Evolutionary conservation across 2,113 vertebrate genomes (phyloP).

Genomic region (Capreolus pygargus): DNA sequence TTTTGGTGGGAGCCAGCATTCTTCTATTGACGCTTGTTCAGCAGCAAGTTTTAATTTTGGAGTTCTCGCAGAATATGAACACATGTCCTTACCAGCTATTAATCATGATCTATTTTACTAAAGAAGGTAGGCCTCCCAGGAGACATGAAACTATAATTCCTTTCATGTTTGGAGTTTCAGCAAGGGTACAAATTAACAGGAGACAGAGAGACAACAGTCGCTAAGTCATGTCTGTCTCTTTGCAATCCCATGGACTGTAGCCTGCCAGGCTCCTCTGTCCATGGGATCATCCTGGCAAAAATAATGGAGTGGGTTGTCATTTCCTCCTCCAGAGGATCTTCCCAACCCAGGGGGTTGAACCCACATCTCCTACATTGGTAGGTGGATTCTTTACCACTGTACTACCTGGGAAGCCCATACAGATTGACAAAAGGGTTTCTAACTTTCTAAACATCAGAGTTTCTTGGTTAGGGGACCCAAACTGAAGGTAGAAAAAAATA

Average conservation of each 20-base stretch:
- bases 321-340: background rate
- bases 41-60: background rate
- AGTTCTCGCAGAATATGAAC: background rate
- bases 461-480: background rate
- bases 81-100: background rate
- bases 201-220: background rate
- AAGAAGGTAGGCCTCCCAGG: background rate
- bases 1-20: background rate
- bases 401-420: background rate
- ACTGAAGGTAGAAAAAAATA: background rate
- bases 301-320: background rate
- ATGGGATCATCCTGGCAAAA: background rate
- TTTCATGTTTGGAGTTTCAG: background rate
- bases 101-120: background rate
- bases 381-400: background rate
- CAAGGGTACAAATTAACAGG: background rate
- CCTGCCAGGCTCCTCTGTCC: background rate
- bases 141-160: background rate
- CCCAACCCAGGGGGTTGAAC: background rate
- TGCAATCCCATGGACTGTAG: background rate
- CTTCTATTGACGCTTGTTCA: background rate
- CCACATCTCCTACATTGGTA: background rate
- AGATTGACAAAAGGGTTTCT: background rate
- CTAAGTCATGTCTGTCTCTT: background rate
- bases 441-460: constrained; percentile 28